Conservation (phyloP, 30 jellyfish, hydroid and myxozoan genomes). For the Catostylus mosaicus region DNA sequence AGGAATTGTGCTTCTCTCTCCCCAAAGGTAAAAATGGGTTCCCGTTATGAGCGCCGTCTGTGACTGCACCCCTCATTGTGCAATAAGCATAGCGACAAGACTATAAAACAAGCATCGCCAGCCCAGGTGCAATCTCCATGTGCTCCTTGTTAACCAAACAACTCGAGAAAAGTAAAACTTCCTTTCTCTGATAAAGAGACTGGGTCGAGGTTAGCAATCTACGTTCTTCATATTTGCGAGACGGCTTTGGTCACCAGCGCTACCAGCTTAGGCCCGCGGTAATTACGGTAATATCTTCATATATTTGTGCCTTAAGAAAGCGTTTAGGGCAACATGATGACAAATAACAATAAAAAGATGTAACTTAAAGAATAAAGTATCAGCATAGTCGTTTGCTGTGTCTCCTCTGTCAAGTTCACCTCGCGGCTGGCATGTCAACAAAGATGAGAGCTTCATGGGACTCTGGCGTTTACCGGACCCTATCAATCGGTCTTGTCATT, state of each 20-base stretch:
- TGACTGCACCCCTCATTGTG: too few relatives aligned
- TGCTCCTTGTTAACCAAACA: too few relatives aligned
- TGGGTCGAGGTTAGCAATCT: slow-evolving; percentile 12
- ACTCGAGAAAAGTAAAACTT: too few relatives aligned
- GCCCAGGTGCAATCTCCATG: slow-evolving; percentile 2
- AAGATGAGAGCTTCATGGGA: background rate
- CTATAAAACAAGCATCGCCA: too few relatives aligned
- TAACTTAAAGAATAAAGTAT: background rate
- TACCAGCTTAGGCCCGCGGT: slow-evolving; percentile 34
- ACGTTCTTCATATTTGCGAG: slow-evolving; percentile 22
- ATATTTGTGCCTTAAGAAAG: background rate
- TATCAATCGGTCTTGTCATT: background rate
- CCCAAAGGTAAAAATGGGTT: too few relatives aligned
- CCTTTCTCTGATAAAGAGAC: background rate
- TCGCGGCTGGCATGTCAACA: background rate
- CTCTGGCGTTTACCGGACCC: background rate
- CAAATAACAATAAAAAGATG: background rate
- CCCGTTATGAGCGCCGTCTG: too few relatives aligned
- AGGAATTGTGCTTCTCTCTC: too few relatives aligned
- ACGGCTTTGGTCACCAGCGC: slow-evolving; percentile 48
- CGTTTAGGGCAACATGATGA: background rate
- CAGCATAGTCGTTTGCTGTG: background rate
- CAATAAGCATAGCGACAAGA: too few relatives aligned
- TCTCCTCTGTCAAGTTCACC: background rate
- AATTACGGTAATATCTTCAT: background rate